Base-by-base conservation (phyloP, 1,140 invertebrate genomes). In the Listronotus bonariensis region DNA sequence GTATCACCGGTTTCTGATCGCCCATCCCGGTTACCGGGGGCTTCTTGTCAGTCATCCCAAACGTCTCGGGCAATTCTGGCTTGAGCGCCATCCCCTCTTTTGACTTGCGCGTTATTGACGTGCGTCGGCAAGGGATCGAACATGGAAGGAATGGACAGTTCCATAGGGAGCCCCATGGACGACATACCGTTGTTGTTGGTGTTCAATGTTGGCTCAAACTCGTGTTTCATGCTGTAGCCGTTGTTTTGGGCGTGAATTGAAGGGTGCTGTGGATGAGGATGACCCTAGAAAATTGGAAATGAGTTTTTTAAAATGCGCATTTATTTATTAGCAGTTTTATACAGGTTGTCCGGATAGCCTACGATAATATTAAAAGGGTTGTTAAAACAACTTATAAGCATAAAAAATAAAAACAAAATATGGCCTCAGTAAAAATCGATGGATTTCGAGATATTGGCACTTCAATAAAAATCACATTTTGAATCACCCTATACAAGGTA, bases 91-190 rank as follows among this genome's bases (percentile, higher is more conserved):
- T 6, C 56, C 72, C 71, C 48, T 76, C 75, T 48, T 79, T 76
- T 82, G 4, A 83, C 66, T 12, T 82, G 73, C 38, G 83, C 32
- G 54, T 72, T 74, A 55, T 76, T 77, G 4, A 71, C 38, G 45
- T 69, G 70, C 31, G 68, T 71, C 3, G 73, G 83, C 17, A 86
- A 55, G 0, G 87, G 85, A 76, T 89, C 87, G 65, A 89, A 90
- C 63, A 89, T 87, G 3, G 87, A 88, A 0, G 82, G 73, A 17
- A 82, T 80, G 8, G 76, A 68, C 51, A 81, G 74, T n/a, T 81
- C 73, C 72, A 78, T 80, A 0, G 81, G 74, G 18, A 84, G 81
- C 4, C 80, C 74, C 69, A 85, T 81, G 9, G 80, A 77, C 0
- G 83, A 77, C 52, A 82, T 79, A 0, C 82, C 80, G 53, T 83